Conservation (phyloP, 2,113 vertebrate genomes). For the Proteles cristata region DNA sequence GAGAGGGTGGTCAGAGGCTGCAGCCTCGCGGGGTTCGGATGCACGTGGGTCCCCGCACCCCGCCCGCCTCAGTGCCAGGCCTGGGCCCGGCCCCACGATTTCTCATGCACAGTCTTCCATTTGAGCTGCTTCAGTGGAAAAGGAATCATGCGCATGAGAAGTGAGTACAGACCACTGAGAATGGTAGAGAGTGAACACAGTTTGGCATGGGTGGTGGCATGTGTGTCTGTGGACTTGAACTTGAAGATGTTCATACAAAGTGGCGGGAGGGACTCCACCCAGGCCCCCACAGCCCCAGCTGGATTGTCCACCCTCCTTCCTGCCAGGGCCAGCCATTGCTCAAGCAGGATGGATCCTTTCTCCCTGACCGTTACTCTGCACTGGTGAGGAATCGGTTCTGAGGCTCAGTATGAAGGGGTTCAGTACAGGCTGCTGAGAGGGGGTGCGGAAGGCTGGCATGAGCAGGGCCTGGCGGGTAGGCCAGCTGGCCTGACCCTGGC, state of each 20-base stretch:
- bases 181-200: no score
- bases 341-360: background rate
- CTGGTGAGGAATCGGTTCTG: background rate
- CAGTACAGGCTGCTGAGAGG: background rate
- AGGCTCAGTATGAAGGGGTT: background rate
- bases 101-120: background rate
- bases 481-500: no score
- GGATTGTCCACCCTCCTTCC: background rate
- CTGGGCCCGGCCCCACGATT: background rate
- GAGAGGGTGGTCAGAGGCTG: background rate
- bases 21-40: background rate
- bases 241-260: background rate
- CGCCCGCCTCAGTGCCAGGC: background rate
- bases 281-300: no score
- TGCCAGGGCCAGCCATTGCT: fast-evolving
- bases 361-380: background rate
- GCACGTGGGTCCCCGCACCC: background rate
- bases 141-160: background rate
- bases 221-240: background rate
- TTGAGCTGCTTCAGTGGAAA: background rate
- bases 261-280: background rate
- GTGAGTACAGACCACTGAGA: background rate
- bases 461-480: background rate
- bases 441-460: background rate
- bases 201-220: no score